Base-by-base conservation (phyloP, 2,797 vertebrate genomes). In the Lagodon rhomboides region DNA sequence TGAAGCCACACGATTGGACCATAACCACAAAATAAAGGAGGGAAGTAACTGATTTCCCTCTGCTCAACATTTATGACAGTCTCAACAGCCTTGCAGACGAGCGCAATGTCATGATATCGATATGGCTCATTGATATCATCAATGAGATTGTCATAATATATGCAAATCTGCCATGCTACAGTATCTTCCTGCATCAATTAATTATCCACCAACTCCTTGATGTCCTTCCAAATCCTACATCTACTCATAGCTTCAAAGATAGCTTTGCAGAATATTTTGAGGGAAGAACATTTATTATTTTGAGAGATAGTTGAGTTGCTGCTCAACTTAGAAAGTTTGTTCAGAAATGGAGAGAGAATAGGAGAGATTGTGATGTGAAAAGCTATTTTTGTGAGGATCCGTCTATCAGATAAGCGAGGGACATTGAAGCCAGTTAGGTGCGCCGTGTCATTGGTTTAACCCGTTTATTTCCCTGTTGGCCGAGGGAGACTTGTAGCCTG, bases 121-220 rank as follows among this genome's bases (percentile, higher is more conserved):
- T 61, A 80, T 71, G 12, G 77, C 73, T 80, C 74, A 89, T 81
- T 81, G 47, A 89, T 86, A 80, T 78, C 47, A 70, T 77, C 63
- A 74, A 73, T 76, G 23, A 70, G 71, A 59, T n/a, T 59, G 18
- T 56, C 22, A 22, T 75, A 66, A 87, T 87, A 54, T 68, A 77
- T 82, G 74, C 70, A 79, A 73, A 58, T 77, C 63, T 55, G 67
- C 60, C 64, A 23, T 50, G 66, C 55, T 20, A 34, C 34, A 34
- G 34, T 34, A 62, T 71, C 56, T 72, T 60, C 68, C 25, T 25
- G 43, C 80, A 90, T 93, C 58, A 87, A 88, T 93, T 84, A 87
- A 92, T 91, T 76, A 90, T 90, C 30, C 44, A 7, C 18, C 59
- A 51, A 17, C 27, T 77, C 68, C 62, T 91, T 89, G 76, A 91